Evolutionary conservation across 1,140 invertebrate genomes (phyloP).

Genomic region (Wiebesia pumilae): DNA sequence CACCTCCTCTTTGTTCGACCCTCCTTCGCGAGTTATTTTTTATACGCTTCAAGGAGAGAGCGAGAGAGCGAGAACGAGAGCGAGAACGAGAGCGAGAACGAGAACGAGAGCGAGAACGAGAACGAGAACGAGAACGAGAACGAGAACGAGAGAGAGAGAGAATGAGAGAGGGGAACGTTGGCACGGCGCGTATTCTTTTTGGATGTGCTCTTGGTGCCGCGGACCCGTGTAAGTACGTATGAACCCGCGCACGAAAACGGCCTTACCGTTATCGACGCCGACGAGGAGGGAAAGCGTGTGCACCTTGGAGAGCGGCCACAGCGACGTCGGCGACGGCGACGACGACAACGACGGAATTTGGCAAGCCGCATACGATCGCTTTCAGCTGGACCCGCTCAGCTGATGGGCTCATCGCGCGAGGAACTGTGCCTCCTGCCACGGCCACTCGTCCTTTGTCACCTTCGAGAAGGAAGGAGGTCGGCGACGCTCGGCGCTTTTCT

Average conservation of each 20-base stretch:
- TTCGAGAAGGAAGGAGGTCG: not conserved
- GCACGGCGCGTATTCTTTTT: not conserved
- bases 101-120: too few relatives aligned
- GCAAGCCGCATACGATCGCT: not conserved
- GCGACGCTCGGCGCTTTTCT: too few relatives aligned
- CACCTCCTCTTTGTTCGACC: not conserved
- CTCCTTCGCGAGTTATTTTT: not conserved
- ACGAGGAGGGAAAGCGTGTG: not conserved
- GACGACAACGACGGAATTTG: not conserved
- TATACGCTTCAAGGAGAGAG: not conserved
- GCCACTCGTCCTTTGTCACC: not conserved
- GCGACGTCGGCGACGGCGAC: not conserved
- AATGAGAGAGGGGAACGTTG: not conserved
- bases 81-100: not conserved
- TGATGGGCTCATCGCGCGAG: constrained; percentile 29
- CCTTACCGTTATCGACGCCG: constrained; percentile 33
- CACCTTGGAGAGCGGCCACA: not conserved
- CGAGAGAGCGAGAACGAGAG: not conserved
- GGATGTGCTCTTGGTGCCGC: not conserved
- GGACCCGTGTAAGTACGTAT: not conserved
- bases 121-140: not conserved
- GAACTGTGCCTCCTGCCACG: not conserved
- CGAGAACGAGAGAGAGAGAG: not conserved
- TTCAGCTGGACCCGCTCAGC: constrained; percentile 48
- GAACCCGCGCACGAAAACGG: constrained; percentile 1